These are phyloP conservation scores for Hydropsyche betteni DNA, from an alignment of 2,888 invertebrate species.

Conservation along the genomic window DNA sequence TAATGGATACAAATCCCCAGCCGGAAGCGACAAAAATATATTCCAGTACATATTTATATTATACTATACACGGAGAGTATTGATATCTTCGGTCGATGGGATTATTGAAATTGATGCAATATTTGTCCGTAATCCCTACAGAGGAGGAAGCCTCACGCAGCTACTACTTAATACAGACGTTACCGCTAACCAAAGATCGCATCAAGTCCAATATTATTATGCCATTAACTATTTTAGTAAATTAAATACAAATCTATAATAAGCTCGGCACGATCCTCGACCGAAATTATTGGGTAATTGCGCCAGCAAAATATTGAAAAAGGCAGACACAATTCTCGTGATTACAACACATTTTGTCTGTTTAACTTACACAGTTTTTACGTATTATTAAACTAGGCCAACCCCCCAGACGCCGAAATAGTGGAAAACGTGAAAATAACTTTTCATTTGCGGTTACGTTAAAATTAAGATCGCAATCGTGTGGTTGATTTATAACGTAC, in stretches of 20 bases:
- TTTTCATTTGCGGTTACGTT: conserved; percentile 26
- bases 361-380: neutral
- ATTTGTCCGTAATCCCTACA: conserved; percentile 2
- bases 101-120: conserved; percentile 18
- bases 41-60: no score
- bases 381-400: conserved; percentile 15
- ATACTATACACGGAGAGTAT: neutral
- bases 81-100: neutral
- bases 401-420: conserved; percentile 15
- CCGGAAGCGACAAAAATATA: neutral
- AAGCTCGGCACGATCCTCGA: no score
- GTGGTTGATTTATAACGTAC: conserved; percentile 3
- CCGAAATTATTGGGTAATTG: no score
- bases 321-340: no score
- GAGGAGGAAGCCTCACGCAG: conserved; percentile 1
- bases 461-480: conserved; percentile 26
- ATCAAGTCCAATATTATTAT: no score
- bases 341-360: no score
- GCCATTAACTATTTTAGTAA: no score
- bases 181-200: no score
- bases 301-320: no score
- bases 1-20: conserved; percentile 11
- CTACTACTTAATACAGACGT: neutral
- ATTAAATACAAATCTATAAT: no score
- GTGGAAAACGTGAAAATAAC: conserved; percentile 31